phyloP scores from a whole-genome alignment of 2,888 invertebrate species.

The Sceliomorpha sp. region DNA sequence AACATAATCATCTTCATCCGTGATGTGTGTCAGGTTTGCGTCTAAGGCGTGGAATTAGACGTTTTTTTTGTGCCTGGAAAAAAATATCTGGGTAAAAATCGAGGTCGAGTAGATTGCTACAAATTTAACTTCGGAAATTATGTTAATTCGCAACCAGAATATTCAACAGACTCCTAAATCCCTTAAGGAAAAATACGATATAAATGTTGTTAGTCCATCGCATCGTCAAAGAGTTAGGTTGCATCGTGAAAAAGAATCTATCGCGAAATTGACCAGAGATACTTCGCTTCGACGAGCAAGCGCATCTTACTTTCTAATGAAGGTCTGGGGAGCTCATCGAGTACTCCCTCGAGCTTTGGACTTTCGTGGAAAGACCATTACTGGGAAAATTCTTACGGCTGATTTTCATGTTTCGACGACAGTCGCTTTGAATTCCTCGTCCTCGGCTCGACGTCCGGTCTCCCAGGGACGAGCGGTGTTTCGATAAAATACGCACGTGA shows the following conservation, averaged over 20 bases:
- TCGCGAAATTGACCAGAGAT: slow-evolving; percentile 36
- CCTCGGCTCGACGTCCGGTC: background rate
- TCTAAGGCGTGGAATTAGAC: no score
- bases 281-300: slow-evolving; percentile 29
- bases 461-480: background rate
- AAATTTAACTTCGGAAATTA: no score
- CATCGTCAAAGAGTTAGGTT: slow-evolving; percentile 21
- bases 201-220: no score
- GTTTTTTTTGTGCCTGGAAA: no score
- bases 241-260: slow-evolving; percentile 23
- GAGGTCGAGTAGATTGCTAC: no score
- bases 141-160: no score
- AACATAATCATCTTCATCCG: no score
- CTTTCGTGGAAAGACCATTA: slow-evolving; percentile 27
- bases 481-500: no score
- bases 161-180: no score
- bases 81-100: no score
- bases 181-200: no score
- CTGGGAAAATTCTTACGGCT: slow-evolving; percentile 24
- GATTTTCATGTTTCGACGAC: slow-evolving; percentile 12
- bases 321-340: slow-evolving; percentile 36
- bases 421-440: slow-evolving; percentile 26
- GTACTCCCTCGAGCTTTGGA: slow-evolving; percentile 41
- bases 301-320: slow-evolving; percentile 43
- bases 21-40: no score